Conservation (phyloP, 2,888 invertebrate species). For the Dendrolimus houi region DNA sequence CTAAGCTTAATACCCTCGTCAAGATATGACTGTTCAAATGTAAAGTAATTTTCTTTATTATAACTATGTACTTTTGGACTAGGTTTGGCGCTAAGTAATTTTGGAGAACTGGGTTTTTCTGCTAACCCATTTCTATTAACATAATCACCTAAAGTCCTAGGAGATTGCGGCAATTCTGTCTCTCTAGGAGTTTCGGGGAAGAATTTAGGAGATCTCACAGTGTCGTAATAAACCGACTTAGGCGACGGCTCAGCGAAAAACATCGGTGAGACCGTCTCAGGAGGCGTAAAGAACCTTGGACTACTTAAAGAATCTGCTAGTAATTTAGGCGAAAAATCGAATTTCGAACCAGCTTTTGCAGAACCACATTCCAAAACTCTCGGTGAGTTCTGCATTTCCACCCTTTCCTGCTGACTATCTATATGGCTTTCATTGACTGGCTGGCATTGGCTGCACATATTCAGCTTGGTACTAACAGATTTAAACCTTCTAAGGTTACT, state of each 20-base stretch:
- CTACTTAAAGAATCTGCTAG: slow-evolving; percentile 52
- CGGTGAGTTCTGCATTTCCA: slow-evolving; percentile 64
- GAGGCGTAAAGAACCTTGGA: slow-evolving; percentile 64
- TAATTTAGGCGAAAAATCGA: slow-evolving; percentile 43
- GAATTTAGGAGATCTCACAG: slow-evolving; percentile 61
- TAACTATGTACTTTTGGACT: slow-evolving; percentile 61
- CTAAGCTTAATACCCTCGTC: slow-evolving; percentile 37
- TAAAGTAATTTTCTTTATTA: slow-evolving; percentile 68
- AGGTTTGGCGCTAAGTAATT: slow-evolving; percentile 45
- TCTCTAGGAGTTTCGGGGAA: slow-evolving; percentile 61
- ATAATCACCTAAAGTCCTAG: slow-evolving; percentile 47
- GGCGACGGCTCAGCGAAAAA: slow-evolving; percentile 65
- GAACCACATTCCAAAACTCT: slow-evolving; percentile 55
- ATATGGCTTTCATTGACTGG: slow-evolving; percentile 37
- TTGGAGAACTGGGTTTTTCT: slow-evolving; percentile 57
- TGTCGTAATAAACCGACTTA: slow-evolving; percentile 64
- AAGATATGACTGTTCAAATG: slow-evolving; percentile 45
- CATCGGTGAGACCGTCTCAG: slow-evolving; percentile 58
- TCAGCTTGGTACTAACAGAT: slow-evolving; percentile 59
- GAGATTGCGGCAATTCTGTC: slow-evolving; percentile 53
- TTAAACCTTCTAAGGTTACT: slow-evolving; percentile 50
- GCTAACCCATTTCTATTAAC: slow-evolving; percentile 49
- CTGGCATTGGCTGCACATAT: slow-evolving; percentile 40
- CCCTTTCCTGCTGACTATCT: slow-evolving; percentile 46
- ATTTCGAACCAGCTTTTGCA: slow-evolving; percentile 52